Evolutionary conservation across 2,888 invertebrate species (phyloP), one percentile per base, ranked within the genome.

Genomic region (Drosophila mimica): DNA sequence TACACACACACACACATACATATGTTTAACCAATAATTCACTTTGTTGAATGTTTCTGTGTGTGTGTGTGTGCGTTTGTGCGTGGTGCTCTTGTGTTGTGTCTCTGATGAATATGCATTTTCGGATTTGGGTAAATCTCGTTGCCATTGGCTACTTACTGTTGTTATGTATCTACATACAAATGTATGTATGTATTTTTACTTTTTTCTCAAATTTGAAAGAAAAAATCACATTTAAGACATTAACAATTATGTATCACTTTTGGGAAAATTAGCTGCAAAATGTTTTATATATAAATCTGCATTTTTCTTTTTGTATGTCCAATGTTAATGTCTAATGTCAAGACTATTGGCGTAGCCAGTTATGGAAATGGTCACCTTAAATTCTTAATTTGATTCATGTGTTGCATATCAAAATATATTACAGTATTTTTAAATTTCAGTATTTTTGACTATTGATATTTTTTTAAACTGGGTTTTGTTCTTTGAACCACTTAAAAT

Each of bases 111-210:
- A 53, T 62, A 79, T 78, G 76, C 70, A 81, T 69, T 81, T 46
- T 83, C 38, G 20, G 57, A 53, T 63, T 73, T 65, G 40, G 62
- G 64, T 48, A 82, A 77, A 73, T 83, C 72, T 63, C 68, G 83
- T 88, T 83, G 83, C 74, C 73, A 88, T 74, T 87, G 75, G 70
- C 82, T 66, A 87, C 82, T 49, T 33, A 33, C 15, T 59, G 60
- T 59, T 82, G 66, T 63, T 82, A 56, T 70, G 48, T 52, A 58
- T 78, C 30, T 67, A 36, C 38, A 51, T 62, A 40, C 25, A 13
- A 31, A 15, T 49, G 15, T 49, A 40, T 56, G 9, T 17, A 17
- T 15, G 17, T 53, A 25, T 17, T 34, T 25, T 53, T n/a, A 17
- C 7, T 17, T 15, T 60, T 11, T 36, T 54, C 28, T 15, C 15